These are phyloP conservation scores for Propithecus perrieri DNA, from an alignment of 2,797 vertebrate species.

Conservation along the genomic window DNA sequence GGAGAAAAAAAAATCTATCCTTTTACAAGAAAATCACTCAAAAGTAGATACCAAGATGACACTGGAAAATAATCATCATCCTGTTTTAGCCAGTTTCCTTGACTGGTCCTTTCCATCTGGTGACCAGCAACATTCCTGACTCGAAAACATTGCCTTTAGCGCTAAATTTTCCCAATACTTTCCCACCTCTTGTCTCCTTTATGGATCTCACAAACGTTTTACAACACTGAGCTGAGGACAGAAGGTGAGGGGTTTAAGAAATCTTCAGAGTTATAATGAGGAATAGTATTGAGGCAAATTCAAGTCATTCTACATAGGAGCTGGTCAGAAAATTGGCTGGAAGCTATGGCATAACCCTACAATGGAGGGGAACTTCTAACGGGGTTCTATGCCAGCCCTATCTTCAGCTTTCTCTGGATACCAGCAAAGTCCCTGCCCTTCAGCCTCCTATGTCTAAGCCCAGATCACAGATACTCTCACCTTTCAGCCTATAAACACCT, in stretches of 20 bases:
- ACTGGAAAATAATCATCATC: not conserved
- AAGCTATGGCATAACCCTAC: not conserved
- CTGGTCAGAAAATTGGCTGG: not conserved
- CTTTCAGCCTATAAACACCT: not conserved
- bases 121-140: not conserved
- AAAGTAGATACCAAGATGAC: not conserved
- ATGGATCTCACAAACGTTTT: not conserved
- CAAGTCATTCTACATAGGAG: not conserved
- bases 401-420: not conserved
- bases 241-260: not conserved
- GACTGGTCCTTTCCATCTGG: not conserved
- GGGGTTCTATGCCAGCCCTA: not conserved
- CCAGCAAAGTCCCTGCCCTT: not conserved
- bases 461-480: not conserved
- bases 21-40: conserved; percentile 22
- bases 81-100: not conserved
- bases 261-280: not conserved
- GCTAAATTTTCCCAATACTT: not conserved
- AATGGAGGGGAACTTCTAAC: not conserved
- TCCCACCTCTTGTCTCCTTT: not conserved
- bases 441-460: not conserved
- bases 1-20: not conserved
- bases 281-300: not conserved
- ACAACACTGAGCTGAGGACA: not conserved
- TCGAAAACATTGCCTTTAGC: not conserved